Evolutionary conservation across 1,140 invertebrate genomes (phyloP), one percentile per base, ranked within the genome.

Genomic region (Ooceraea biroi): DNA sequence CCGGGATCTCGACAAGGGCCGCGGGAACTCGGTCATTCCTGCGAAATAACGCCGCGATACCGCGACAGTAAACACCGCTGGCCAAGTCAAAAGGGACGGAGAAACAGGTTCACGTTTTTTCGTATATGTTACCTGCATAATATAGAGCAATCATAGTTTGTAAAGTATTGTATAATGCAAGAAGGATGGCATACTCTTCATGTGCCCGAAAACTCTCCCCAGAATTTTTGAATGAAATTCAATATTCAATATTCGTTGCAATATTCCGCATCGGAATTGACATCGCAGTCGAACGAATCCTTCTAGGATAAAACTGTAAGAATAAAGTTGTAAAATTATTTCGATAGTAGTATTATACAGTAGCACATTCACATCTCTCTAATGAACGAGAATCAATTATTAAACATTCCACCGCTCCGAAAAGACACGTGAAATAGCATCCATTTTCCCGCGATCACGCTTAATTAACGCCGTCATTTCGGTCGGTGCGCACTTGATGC

Each of bases 391-490:
- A 61, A 44, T 74, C 22, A 50, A 52, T 66, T 66, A 22, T 50
- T 36, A 36, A 66, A n/a, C n/a, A n/a, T n/a, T 17, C 14, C n/a
- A 10, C 0, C 12, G 5, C 12, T 55, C n/a, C 7, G n/a, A 2
- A 55, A 44, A 30, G 25, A 46, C 69, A 57, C 12, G 3, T 14
- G 50, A 78, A 52, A 68, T 44, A n/a, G n/a, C 44, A 27, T 0
- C 36, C 1, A 46, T 17, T 48, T 80, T 57, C 19, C 50, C 25
- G 22, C 50, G 22, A 57, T 71, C 25, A 22, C 27, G 48, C 76
- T 80, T 71, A 80, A 80, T 80, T 71, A 80, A 25, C 50, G 76
- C 17, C 46, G 66, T 80, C 76, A 71, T 80, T 80, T 71, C 76
- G 76, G 74, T 68, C 48, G 63, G 22, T 27, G 36, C 8, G 12